Evolutionary conservation across 2,888 invertebrate genomes (phyloP).

Genomic region (Stictocephala bisonia): DNA sequence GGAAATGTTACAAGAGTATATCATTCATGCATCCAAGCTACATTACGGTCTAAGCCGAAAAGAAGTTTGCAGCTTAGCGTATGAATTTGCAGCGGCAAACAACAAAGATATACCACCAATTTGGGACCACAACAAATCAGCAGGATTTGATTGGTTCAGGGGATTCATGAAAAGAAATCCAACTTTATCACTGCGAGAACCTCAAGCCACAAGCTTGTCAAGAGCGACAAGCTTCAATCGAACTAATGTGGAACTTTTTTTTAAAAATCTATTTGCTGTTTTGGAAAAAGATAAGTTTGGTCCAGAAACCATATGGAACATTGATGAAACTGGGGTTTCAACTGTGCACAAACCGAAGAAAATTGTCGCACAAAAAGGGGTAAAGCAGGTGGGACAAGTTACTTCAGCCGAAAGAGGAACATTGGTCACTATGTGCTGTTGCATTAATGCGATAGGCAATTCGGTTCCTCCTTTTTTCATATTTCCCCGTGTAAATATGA

Average conservation of each 20-base stretch:
- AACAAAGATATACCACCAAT: constrained; percentile 13
- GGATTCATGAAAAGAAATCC: constrained; percentile 39
- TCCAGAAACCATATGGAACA: constrained; percentile 42
- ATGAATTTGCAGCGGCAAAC: constrained; percentile 41
- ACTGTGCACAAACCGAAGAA: constrained; percentile 40
- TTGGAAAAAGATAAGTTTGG: constrained; percentile 43
- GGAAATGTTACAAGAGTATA: constrained; percentile 8
- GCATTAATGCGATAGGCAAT: constrained; percentile 31
- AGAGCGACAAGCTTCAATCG: constrained; percentile 44
- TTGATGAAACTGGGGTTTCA: constrained; percentile 46
- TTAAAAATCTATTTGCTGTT: constrained; percentile 12
- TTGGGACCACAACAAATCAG: constrained; percentile 17
- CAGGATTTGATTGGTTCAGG: constrained; percentile 24
- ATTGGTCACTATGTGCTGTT: constrained; percentile 1
- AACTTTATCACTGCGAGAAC: constrained; percentile 38
- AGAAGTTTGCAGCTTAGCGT: constrained; percentile 33
- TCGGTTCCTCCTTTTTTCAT: constrained; percentile 37
- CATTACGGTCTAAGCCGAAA: constrained; percentile 25
- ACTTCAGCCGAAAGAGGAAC: constrained; percentile 43
- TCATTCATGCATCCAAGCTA: constrained; percentile 25
- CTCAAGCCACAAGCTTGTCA: constrained; percentile 40
- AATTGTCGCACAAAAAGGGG: constrained; percentile 36
- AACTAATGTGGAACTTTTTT: constrained; percentile 38
- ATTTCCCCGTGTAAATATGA: constrained; percentile 38
- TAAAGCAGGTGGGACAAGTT: constrained; percentile 6